Percentiles rank a stretch among this genome's conserved stretches.
These are phyloP conservation scores for Beaufortia kweichowensis DNA, from an alignment of 2,113 vertebrate species.

Conservation along the genomic window DNA sequence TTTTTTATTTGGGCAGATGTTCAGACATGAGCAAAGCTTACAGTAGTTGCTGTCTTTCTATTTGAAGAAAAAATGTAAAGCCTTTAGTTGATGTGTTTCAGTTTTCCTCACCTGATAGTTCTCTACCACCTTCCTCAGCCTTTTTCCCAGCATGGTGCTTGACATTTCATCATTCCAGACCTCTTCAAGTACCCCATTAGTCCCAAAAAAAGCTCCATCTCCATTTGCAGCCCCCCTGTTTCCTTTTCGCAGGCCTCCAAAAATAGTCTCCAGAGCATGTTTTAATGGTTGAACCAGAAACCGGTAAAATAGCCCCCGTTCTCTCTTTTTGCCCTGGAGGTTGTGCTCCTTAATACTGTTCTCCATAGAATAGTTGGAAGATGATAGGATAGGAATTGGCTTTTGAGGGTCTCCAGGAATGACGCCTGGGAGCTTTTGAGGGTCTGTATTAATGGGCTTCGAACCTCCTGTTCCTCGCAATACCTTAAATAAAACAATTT, in stretches of 20 bases:
- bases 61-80: not conserved
- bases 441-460: constrained; percentile 70
- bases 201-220: constrained; percentile 66
- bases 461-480: constrained; percentile 65
- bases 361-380: constrained; percentile 59
- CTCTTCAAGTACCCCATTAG: constrained; percentile 61
- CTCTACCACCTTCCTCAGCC: constrained; percentile 75
- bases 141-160: constrained; percentile 69
- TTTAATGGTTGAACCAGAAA: constrained; percentile 68
- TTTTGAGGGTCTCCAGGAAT: constrained; percentile 73
- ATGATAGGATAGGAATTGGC: constrained; percentile 76
- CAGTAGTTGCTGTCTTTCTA: not conserved
- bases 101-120: constrained; percentile 72
- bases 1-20: not conserved
- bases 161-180: constrained; percentile 80
- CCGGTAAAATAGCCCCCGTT: constrained; percentile 63
- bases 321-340: constrained; percentile 41
- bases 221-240: constrained; percentile 55
- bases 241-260: constrained; percentile 59
- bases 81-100: not conserved
- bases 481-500: constrained; percentile 57
- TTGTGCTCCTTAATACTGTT: constrained; percentile 26
- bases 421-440: constrained; percentile 74
- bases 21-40: not conserved
- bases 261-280: constrained; percentile 66